phyloP scores from a whole-genome alignment of 2,113 vertebrate genomes.

The Crotalus viridis region DNA sequence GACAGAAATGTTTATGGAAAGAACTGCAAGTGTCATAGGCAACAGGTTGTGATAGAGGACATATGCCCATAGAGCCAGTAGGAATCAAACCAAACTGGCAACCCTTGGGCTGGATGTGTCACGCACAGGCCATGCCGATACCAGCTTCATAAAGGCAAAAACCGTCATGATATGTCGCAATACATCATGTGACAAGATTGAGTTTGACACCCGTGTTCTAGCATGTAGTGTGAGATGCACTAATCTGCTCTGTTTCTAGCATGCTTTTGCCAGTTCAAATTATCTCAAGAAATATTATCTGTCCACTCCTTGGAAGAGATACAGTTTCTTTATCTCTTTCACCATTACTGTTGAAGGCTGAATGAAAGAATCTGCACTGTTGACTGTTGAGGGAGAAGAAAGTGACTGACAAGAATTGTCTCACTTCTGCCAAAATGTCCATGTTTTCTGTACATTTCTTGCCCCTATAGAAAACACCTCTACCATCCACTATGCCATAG shows the following conservation, averaged over 20 bases:
- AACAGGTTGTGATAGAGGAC: not conserved
- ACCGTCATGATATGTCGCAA: too few relatives aligned
- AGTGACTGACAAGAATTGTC: not conserved
- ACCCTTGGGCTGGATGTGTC: too few relatives aligned
- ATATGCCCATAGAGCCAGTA: not conserved
- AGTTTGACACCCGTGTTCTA: too few relatives aligned
- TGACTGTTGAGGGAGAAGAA: not conserved
- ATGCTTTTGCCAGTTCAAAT: too few relatives aligned
- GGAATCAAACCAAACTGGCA: too few relatives aligned
- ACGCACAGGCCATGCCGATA: too few relatives aligned
- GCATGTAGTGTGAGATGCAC: too few relatives aligned
- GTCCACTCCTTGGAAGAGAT: not conserved
- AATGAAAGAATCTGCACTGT: not conserved
- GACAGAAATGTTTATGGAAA: not conserved
- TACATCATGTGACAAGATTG: too few relatives aligned
- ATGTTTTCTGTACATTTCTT: not conserved
- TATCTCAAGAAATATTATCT: too few relatives aligned
- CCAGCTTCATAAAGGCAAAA: too few relatives aligned
- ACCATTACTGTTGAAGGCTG: not conserved
- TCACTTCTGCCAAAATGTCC: not conserved
- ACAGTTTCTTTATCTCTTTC: not conserved
- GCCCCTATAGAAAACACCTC: not conserved
- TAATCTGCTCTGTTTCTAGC: too few relatives aligned
- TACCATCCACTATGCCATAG: not conserved
- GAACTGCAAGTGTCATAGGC: not conserved